phyloP scores from a whole-genome alignment of 2,113 vertebrate genomes.

The Montifringilla adamsi region DNA sequence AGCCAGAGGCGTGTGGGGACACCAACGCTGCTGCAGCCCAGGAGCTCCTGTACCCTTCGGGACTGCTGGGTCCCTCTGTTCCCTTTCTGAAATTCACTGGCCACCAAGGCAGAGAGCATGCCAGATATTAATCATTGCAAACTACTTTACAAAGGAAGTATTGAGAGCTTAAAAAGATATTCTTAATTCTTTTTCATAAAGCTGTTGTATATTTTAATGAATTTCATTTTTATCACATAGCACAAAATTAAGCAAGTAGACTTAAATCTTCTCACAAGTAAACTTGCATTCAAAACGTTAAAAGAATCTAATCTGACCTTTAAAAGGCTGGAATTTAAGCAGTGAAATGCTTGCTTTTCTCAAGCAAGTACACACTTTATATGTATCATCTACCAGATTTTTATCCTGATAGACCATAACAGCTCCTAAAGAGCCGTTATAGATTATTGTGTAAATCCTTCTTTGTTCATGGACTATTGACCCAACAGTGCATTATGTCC shows the following conservation, averaged over 20 bases:
- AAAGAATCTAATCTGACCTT: not conserved
- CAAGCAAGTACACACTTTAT: not conserved
- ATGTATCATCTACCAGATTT: constrained; percentile 24
- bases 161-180: not conserved
- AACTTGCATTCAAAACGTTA: not conserved
- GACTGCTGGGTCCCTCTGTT: fast-evolving
- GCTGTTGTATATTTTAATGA: not conserved
- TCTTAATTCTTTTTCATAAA: not conserved
- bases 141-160: not conserved
- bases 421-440: constrained; percentile 56
- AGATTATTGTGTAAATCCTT: constrained; percentile 66
- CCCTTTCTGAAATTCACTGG: not conserved
- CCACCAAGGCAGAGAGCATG: no score
- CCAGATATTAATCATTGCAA: not conserved
- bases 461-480: constrained; percentile 64
- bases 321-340: not conserved
- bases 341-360: not conserved
- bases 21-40: not conserved
- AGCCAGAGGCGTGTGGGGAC: fast-evolving
- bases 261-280: not conserved
- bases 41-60: fast-evolving
- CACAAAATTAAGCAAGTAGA: not conserved
- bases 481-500: constrained; percentile 36
- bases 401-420: constrained; percentile 51
- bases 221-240: not conserved